phyloP scores from a whole-genome alignment of 2,888 invertebrate genomes.

The Conus canariensis region DNA sequence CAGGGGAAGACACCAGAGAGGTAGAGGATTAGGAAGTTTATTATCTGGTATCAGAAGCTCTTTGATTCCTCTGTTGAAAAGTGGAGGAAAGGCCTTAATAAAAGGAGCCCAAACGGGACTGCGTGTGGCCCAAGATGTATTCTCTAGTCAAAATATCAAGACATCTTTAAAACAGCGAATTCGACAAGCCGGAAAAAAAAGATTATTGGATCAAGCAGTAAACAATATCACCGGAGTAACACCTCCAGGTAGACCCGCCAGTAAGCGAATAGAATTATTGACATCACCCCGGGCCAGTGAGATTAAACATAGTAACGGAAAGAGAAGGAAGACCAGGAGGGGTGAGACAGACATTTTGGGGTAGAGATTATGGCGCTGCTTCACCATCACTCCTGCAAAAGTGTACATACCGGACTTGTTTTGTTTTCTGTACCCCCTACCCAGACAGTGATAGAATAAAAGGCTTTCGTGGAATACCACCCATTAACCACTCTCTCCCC shows the following conservation, averaged over 20 bases:
- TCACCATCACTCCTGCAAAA: constrained; percentile 32
- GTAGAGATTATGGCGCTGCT: constrained; percentile 2
- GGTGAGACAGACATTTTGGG: neutral
- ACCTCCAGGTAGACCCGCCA: neutral
- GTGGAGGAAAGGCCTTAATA: constrained; percentile 30
- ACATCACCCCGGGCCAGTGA: neutral
- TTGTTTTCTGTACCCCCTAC: neutral
- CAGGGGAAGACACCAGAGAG: constrained; percentile 1
- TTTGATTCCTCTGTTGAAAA: constrained; percentile 32
- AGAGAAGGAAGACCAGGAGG: neutral
- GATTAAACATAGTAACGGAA: neutral
- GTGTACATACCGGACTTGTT: constrained; percentile 9
- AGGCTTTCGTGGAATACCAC: neutral
- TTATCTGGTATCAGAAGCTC: neutral
- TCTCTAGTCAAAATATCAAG: constrained; percentile 25
- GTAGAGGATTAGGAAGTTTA: constrained; percentile 2
- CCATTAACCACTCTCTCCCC: neutral
- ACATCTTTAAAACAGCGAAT: neutral
- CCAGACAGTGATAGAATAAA: neutral
- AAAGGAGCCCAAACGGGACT: constrained; percentile 28
- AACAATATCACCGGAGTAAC: neutral
- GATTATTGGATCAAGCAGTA: neutral
- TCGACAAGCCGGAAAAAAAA: neutral
- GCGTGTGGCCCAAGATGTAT: constrained; percentile 22
- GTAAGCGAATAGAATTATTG: no score